Conservation (phyloP, 2,888 invertebrate species). For the Drosophila atripex region DNA sequence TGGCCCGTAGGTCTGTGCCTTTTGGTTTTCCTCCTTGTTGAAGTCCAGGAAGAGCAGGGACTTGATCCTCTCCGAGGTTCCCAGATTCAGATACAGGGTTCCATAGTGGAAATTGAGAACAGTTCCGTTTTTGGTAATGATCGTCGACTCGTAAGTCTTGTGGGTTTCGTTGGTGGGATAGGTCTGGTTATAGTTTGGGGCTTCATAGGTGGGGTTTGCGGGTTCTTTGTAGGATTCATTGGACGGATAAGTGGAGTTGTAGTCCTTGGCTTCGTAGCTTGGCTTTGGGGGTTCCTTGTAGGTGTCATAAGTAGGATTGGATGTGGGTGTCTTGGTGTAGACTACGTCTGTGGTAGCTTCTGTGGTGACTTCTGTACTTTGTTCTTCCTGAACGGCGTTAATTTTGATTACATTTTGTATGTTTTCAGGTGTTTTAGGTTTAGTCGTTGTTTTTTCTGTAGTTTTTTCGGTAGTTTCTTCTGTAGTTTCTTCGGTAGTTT, state of each 20-base stretch:
- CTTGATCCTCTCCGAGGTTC: neutral
- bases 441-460: neutral
- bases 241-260: neutral
- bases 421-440: neutral
- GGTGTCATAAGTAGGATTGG: neutral
- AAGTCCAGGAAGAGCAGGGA: conserved; percentile 2
- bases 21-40: neutral
- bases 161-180: neutral
- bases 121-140: conserved; percentile 4
- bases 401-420: neutral
- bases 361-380: neutral
- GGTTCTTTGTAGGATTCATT: neutral
- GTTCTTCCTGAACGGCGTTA: neutral
- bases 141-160: neutral
- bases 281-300: neutral
- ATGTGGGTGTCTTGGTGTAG: neutral
- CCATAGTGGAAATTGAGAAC: neutral
- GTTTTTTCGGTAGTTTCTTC: neutral
- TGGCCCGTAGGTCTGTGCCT: neutral
- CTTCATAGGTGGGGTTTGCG: neutral
- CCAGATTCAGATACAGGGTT: neutral
- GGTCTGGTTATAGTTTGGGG: neutral
- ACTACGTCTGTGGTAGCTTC: neutral
- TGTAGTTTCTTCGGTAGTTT: neutral
- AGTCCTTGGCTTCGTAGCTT: neutral